Conservation (phyloP, 2,888 invertebrate species). For the Spicauda simplicius region DNA sequence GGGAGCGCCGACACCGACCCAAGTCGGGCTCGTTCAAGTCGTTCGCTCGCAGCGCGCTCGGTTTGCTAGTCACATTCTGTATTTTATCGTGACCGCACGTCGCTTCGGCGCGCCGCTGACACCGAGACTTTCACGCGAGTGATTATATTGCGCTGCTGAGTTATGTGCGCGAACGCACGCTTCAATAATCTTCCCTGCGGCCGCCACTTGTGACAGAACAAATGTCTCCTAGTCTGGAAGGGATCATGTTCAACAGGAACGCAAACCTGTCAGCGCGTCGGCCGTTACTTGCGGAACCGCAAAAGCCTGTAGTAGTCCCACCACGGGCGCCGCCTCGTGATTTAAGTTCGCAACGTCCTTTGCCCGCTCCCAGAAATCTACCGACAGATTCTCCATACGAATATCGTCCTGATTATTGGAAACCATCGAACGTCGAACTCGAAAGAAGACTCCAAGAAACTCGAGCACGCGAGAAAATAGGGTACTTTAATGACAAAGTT, state of each 20-base stretch:
- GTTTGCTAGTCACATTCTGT: conserved; percentile 62
- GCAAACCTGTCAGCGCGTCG: conserved; percentile 76
- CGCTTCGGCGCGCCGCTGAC: conserved; percentile 48
- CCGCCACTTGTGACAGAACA: conserved; percentile 71
- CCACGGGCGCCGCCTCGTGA: conserved; percentile 78
- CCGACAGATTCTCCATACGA: conserved; percentile 62
- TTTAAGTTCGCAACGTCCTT: conserved; percentile 66
- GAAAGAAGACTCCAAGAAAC: conserved; percentile 74
- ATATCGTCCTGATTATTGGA: conserved; percentile 76
- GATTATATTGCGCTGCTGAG: conserved; percentile 59
- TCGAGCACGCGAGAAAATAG: conserved; percentile 76
- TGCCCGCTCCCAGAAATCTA: conserved; percentile 66
- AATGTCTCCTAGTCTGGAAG: conserved; percentile 82
- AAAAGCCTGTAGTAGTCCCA: conserved; percentile 74
- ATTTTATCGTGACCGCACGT: conserved; percentile 50
- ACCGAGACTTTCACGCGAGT: conserved; percentile 59
- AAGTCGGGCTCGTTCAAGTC: conserved; percentile 37
- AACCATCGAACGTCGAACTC: conserved; percentile 79
- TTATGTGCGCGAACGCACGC: conserved; percentile 78
- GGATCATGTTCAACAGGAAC: conserved; percentile 82
- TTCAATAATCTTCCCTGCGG: conserved; percentile 58
- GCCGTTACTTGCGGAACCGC: conserved; percentile 79
- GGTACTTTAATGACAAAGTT: conserved; percentile 80
- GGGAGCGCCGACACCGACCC: conserved; percentile 61
- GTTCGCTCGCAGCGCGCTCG: conserved; percentile 18